Percentiles rank a stretch among this genome's conserved stretches.
These are phyloP conservation scores for Delphinus delphis DNA, from an alignment of 2,113 vertebrate genomes.

Conservation along the genomic window DNA sequence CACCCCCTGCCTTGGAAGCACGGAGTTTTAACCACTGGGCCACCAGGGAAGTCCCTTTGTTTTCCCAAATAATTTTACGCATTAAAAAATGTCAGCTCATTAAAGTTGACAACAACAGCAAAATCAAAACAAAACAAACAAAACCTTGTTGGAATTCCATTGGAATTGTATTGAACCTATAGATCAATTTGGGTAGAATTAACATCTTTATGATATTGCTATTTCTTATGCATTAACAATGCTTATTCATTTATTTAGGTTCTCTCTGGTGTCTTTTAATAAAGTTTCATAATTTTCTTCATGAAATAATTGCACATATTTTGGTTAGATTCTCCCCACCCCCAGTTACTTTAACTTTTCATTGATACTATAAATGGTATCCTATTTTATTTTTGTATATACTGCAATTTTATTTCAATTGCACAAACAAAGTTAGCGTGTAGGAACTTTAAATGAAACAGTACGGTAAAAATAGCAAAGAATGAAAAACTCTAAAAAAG, in stretches of 20 bases:
- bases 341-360: background rate
- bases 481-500: no score
- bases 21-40: no score
- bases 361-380: background rate
- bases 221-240: background rate
- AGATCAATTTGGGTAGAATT: background rate
- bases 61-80: background rate
- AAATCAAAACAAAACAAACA: background rate
- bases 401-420: no score
- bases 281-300: background rate
- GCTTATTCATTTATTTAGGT: background rate
- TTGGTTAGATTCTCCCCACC: background rate
- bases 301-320: background rate
- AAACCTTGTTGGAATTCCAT: background rate
- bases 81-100: background rate
- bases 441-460: no score
- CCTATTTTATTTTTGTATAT: background rate
- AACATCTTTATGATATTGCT: background rate
- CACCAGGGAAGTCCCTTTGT: background rate
- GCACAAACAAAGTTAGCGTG: no score
- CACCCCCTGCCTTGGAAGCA: no score
- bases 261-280: background rate
- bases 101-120: background rate
- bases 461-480: no score
- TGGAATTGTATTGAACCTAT: background rate